Conservation (phyloP, 92 coral and sea anemone genomes). For the Virgularia gustaviana region DNA sequence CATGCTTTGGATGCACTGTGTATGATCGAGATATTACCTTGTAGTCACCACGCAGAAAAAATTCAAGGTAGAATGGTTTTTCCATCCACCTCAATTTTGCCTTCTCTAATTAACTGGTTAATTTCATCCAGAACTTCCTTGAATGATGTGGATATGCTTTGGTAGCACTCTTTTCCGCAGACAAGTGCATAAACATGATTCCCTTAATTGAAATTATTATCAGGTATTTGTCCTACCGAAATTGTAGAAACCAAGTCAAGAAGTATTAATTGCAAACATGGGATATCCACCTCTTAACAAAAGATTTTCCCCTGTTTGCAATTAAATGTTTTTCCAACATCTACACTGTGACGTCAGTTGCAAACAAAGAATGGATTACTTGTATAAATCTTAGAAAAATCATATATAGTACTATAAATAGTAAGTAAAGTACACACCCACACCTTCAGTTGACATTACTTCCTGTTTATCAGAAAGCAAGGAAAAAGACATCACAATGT, state of each 20-base stretch:
- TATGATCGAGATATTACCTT: background rate
- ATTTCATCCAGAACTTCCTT: conserved; percentile 11
- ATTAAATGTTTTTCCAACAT: too few relatives aligned
- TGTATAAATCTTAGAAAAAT: too few relatives aligned
- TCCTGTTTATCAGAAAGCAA: conserved; percentile 1
- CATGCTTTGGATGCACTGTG: background rate
- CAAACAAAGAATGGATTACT: too few relatives aligned
- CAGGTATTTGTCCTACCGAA: background rate
- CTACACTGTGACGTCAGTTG: too few relatives aligned
- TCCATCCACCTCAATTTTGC: conserved; percentile 7
- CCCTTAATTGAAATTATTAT: background rate
- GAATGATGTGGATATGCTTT: conserved; percentile 8
- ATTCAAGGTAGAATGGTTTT: conserved; percentile 10
- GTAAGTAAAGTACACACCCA: background rate
- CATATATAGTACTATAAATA: too few relatives aligned
- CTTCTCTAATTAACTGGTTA: conserved; percentile 7
- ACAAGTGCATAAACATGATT: conserved; percentile 13
- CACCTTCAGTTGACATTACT: conserved; percentile 2
- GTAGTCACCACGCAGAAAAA: conserved; percentile 25
- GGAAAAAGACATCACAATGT: conserved; percentile 9
- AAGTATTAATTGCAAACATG: background rate
- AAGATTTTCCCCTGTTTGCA: too few relatives aligned
- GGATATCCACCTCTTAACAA: too few relatives aligned
- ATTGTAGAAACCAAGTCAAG: background rate
- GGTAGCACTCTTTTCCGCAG: conserved; percentile 22